Conservation (phyloP, 2,113 vertebrate genomes). For the Eretmodus cyanostictus region DNA sequence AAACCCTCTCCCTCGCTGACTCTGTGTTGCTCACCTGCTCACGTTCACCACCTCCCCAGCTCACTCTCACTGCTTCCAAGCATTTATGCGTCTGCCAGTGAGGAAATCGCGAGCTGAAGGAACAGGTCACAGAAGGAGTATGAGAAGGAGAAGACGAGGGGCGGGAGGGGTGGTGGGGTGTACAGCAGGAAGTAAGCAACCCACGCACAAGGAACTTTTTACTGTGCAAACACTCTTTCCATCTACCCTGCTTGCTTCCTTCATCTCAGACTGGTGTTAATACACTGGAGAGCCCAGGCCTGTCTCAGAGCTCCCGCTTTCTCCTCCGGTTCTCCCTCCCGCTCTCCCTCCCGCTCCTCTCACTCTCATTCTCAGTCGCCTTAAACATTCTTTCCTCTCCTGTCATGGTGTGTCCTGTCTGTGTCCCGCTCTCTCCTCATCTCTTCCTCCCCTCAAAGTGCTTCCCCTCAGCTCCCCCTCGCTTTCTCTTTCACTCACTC, state of each 20-base stretch:
- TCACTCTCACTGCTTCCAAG: slow-evolving; percentile 1
- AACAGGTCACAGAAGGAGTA: slow-evolving; percentile 60
- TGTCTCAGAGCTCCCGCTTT: slow-evolving; percentile 45
- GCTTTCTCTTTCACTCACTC: slow-evolving; percentile 10
- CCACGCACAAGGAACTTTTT: slow-evolving; percentile 72
- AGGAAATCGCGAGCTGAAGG: slow-evolving; percentile 64
- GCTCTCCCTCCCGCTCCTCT: slow-evolving; percentile 44
- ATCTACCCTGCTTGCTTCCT: slow-evolving; percentile 53
- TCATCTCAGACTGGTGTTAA: slow-evolving; percentile 72
- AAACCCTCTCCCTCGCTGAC: slow-evolving; percentile 4
- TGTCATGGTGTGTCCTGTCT: slow-evolving; percentile 73
- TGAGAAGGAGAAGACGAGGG: slow-evolving; percentile 30
- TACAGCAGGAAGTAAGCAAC: slow-evolving; percentile 40
- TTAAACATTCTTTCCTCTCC: slow-evolving; percentile 76
- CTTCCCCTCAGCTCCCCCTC: not conserved
- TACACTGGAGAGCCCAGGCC: slow-evolving; percentile 42
- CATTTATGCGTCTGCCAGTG: slow-evolving; percentile 36
- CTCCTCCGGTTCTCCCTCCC: slow-evolving; percentile 28
- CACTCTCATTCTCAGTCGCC: slow-evolving; percentile 57
- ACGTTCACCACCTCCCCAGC: not conserved
- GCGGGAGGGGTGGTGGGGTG: not conserved
- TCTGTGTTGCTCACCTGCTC: slow-evolving; percentile 47
- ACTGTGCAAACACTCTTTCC: slow-evolving; percentile 72
- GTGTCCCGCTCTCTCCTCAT: slow-evolving; percentile 55
- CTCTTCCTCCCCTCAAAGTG: slow-evolving; percentile 20